Evolutionary conservation across 2,797 vertebrate species (phyloP).

Genomic region (Gorsachius magnificus): DNA sequence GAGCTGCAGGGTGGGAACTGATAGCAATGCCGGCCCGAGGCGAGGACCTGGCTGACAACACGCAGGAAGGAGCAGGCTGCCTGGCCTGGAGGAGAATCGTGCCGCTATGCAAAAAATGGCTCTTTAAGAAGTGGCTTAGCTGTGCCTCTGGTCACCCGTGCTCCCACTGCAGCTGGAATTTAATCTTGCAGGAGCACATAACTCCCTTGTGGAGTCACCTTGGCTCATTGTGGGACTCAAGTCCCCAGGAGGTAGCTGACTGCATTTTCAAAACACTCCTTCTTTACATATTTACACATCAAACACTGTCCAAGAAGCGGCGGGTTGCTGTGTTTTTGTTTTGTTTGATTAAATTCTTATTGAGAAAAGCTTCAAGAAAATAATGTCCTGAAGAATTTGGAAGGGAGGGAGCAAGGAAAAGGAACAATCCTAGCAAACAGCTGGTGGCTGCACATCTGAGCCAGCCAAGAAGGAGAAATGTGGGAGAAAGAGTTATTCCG

Average conservation of each 20-base stretch:
- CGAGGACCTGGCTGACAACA: not conserved
- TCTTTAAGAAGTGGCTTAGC: slow-evolving; percentile 49
- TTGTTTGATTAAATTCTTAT: slow-evolving; percentile 64
- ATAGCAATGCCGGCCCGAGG: fast-evolving
- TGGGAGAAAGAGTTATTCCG: slow-evolving; percentile 45
- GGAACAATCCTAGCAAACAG: slow-evolving; percentile 56
- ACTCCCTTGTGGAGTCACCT: slow-evolving; percentile 26
- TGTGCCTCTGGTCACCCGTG: slow-evolving; percentile 49
- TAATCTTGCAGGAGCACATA: slow-evolving; percentile 24
- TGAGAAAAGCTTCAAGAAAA: slow-evolving; percentile 54
- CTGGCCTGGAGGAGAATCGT: not conserved
- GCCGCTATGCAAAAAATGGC: not conserved
- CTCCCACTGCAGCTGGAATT: slow-evolving; percentile 30
- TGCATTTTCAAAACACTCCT: slow-evolving; percentile 49
- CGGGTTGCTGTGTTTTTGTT: slow-evolving; percentile 58
- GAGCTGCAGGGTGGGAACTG: not conserved
- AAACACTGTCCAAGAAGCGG: slow-evolving; percentile 55
- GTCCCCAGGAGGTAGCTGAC: slow-evolving; percentile 46
- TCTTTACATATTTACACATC: slow-evolving; percentile 68
- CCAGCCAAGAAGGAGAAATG: slow-evolving; percentile 35
- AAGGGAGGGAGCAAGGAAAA: slow-evolving; percentile 27
- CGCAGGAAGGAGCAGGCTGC: not conserved
- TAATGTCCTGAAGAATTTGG: slow-evolving; percentile 55
- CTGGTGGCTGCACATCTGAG: slow-evolving; percentile 55
- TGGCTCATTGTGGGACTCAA: slow-evolving; percentile 1